Percentiles rank a stretch among this genome's conserved stretches.
phyloP scores from a whole-genome alignment of 2,888 invertebrate species.

The Leptinotarsa haldemani region DNA sequence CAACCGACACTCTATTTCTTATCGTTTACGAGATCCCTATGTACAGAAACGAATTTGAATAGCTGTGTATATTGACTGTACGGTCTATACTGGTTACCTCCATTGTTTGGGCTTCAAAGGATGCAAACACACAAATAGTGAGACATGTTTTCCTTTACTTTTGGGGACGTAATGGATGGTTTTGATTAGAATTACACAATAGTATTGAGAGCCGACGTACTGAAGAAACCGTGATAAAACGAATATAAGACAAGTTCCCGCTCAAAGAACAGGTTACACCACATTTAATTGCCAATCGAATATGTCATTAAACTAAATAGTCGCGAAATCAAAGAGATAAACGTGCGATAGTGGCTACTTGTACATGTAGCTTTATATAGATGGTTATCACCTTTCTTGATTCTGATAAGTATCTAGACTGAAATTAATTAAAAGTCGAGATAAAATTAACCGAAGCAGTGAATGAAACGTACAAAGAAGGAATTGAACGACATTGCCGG shows the following conservation, averaged over 20 bases:
- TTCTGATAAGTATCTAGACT: conserved; percentile 47
- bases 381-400: conserved; percentile 31
- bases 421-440: conserved; percentile 53
- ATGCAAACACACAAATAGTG: background rate
- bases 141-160: background rate
- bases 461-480: conserved; percentile 49
- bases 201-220: conserved; percentile 2
- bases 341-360: conserved; percentile 26
- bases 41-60: too few relatives aligned
- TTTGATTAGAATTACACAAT: conserved; percentile 2
- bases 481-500: conserved; percentile 47
- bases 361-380: conserved; percentile 28
- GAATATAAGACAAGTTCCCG: conserved; percentile 27
- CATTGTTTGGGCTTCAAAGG: background rate
- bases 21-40: too few relatives aligned
- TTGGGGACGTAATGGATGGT: background rate
- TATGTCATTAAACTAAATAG: conserved; percentile 28
- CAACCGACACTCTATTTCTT: too few relatives aligned
- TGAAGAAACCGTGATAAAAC: conserved; percentile 16
- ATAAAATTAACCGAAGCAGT: conserved; percentile 49
- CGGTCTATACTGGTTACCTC: too few relatives aligned
- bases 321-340: conserved; percentile 24
- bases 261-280: conserved; percentile 29
- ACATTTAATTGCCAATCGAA: conserved; percentile 31
- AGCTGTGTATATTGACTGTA: too few relatives aligned